phyloP scores from a whole-genome alignment of 2,888 invertebrate species.

The Syritta pipiens region DNA sequence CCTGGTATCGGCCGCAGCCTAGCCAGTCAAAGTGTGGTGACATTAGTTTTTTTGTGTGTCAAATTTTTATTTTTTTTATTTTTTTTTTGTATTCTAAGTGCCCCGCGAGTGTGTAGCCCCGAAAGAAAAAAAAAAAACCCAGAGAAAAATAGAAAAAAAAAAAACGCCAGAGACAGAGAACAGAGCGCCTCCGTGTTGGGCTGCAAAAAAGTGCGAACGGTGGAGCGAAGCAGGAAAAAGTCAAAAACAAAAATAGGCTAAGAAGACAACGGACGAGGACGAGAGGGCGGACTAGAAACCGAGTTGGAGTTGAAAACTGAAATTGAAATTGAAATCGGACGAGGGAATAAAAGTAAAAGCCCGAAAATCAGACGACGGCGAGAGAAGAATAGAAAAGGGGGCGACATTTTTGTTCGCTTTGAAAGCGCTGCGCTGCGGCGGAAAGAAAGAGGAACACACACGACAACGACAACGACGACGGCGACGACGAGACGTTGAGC shows the following conservation, averaged over 20 bases:
- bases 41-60: slow-evolving; percentile 70
- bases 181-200: slow-evolving; percentile 31
- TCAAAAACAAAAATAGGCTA: slow-evolving; percentile 68
- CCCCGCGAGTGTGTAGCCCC: slow-evolving; percentile 11
- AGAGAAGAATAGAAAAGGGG: slow-evolving; percentile 55
- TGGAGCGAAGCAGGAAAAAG: slow-evolving; percentile 45
- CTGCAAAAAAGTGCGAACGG: slow-evolving; percentile 26
- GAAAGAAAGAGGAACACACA: slow-evolving; percentile 58
- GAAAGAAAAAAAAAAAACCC: slow-evolving; percentile 12
- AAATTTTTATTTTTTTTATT: too few species aligned
- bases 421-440: slow-evolving; percentile 59
- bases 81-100: too few species aligned
- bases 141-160: slow-evolving; percentile 16
- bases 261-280: neutral
- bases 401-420: slow-evolving; percentile 60
- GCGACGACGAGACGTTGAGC: slow-evolving; percentile 4
- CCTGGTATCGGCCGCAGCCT: slow-evolving; percentile 58
- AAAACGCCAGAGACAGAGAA: slow-evolving; percentile 34
- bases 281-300: slow-evolving; percentile 10
- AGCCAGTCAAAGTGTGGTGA: slow-evolving; percentile 59
- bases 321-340: neutral
- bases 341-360: slow-evolving; percentile 24
- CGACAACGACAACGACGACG: slow-evolving; percentile 25
- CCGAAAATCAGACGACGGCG: too few species aligned
- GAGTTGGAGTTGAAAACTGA: slow-evolving; percentile 6